A percentile compares a stretch with the other conserved stretches of the same genome.
Conservation (phyloP, 92 coral and sea anemone genomes). For the Ricordea florida region DNA sequence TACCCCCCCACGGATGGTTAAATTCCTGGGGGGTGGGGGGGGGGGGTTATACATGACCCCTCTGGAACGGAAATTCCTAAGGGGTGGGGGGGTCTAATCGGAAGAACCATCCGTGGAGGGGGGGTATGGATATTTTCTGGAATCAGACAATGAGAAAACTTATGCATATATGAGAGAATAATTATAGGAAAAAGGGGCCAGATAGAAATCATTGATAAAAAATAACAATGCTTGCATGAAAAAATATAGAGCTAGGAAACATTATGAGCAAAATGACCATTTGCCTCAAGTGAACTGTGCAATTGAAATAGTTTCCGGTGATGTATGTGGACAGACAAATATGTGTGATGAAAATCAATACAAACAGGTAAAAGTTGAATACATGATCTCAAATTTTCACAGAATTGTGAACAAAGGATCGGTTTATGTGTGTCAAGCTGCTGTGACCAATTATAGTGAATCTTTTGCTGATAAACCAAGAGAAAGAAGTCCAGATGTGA, state of each 20-base stretch:
- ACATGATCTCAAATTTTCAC: conserved; percentile 19
- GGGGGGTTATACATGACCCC: no score
- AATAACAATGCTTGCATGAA: background rate
- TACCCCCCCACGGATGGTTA: no score
- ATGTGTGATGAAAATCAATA: background rate
- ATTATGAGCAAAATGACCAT: background rate
- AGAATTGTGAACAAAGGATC: conserved; percentile 31
- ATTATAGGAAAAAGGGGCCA: background rate
- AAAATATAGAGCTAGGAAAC: conserved; percentile 1
- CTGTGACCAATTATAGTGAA: conserved; percentile 30
- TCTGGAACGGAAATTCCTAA: no score
- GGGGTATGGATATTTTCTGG: no score
- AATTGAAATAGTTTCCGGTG: no score
- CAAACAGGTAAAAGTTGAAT: background rate
- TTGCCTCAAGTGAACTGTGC: background rate
- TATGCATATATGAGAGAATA: background rate
- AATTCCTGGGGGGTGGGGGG: no score
- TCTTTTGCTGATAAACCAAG: background rate
- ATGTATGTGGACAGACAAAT: background rate
- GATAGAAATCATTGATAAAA: background rate
- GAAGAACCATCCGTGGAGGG: no score
- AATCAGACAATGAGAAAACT: background rate
- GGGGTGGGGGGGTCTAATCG: no score
- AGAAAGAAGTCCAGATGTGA: conserved; percentile 19
- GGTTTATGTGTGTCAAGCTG: conserved; percentile 14